Evolutionary conservation across 2,797 vertebrate genomes (phyloP).

Genomic region (Macropodus opercularis): DNA sequence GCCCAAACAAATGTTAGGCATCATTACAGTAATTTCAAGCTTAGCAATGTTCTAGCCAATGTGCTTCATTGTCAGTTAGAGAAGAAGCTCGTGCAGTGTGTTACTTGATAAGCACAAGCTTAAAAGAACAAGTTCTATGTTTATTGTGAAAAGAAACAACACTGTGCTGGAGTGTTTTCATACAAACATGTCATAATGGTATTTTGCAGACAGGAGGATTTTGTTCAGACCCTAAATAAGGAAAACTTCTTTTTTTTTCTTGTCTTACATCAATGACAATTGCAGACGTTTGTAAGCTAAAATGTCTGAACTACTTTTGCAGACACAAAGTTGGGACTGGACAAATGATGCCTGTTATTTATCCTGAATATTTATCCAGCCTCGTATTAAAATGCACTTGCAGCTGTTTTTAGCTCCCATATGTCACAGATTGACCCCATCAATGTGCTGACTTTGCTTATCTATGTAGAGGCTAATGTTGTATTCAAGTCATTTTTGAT

Average conservation of each 20-base stretch:
- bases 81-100: neutral
- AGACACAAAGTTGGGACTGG: no score
- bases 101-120: conserved; percentile 16
- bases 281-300: neutral
- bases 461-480: neutral
- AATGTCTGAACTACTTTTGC: neutral
- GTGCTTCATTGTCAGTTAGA: conserved; percentile 24
- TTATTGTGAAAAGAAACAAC: neutral
- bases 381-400: neutral
- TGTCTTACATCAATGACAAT: neutral
- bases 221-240: neutral
- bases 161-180: neutral
- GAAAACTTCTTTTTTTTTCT: neutral
- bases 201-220: neutral
- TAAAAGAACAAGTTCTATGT: no score
- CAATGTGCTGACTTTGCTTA: neutral
- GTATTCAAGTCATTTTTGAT: conserved; percentile 28
- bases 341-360: neutral
- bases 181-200: neutral
- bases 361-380: neutral
- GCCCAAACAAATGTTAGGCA: conserved; percentile 26
- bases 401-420: neutral
- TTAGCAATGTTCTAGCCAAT: conserved; percentile 25
- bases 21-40: conserved; percentile 25
- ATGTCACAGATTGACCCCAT: conserved; percentile 1